Base-by-base conservation (phyloP, 2,888 invertebrate genomes). In the Drosophila melanosoma region DNA sequence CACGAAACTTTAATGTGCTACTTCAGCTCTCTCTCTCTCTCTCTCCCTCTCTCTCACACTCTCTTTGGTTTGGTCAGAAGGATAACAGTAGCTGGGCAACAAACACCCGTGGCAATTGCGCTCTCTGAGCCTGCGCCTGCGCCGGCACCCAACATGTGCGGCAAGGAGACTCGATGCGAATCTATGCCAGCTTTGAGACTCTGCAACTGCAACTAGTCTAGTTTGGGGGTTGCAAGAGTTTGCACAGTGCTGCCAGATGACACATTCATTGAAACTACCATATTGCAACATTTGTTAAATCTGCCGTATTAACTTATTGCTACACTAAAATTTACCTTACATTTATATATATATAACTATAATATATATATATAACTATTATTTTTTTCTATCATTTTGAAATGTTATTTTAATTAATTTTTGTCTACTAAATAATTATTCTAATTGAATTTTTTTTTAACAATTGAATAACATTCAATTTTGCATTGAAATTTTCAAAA, bases 1-100 rank as follows among this genome's bases (percentile, higher is more conserved):
- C 79, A 69, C 64, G 76, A 63, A 79, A 76, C 53, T 68, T 76
- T 71, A 76, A 79, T 71, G 59, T 52, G 76, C 70, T 61, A 75
- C 64, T 79, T 67, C 7, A 20, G 45, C 66, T 53, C 64, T 10
- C 38, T 40, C 38, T 32, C 54, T 23, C 40, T 36, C 40, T 15
- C 33, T 3, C 20, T 42, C 42, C 1, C 61, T 23, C 52, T n/a
- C 65, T 48, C 60, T 20, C 33, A 38, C 36, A 35, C 58, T 33
- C 38, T 35, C 38, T 6, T 26, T 12, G 3, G n/a, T 29, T 29
- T 10, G 20, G n/a, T 38, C 23, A 26, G 17, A n/a, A 62, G 69
- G 73, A 64, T 52, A 69, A 56, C 53, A 42, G 35, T 11, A 59
- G 23, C 33, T 56, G 45, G 45, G 48, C 65, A 72, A 54, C 65